Base-by-base conservation (phyloP, 1,140 invertebrate genomes). In the Arctopsyche grandis region DNA sequence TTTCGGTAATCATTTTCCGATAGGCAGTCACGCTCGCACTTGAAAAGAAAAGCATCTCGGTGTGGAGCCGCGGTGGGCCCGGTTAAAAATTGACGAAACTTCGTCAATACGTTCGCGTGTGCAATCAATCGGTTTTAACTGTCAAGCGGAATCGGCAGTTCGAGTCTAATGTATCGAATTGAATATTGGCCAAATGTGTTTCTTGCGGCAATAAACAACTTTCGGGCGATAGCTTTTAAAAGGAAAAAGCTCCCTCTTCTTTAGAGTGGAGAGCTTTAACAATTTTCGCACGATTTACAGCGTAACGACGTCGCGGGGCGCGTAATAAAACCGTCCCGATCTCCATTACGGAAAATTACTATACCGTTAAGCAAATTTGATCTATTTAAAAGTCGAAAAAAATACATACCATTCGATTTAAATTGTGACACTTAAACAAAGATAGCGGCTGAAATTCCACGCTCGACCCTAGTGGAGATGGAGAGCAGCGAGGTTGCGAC, bases 1-100 rank as follows among this genome's bases (percentile, higher is more conserved):
- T 76, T 66, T 66, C 56, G n/a, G 52, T 76, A 76, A 76, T 76
- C 74, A 76, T 76, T 76, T 76, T 76, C 74, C 74, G 74, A 76
- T 76, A 19, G 73, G 52, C 12, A 74, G 12, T 26, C 22, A 74
- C 48, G 56, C 16, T 43, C 26, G 16, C 48, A 46, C 24, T 14
- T 52, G 16, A 4, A 52, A 14, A 52, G 10, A 52, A 14, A 52
- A 14, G 16, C 16, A 12, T 52, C 16, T 52, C 48, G 48, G 12
- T 14, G 3, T 16, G 3, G 10, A 52, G 4, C 16, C 48, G 12
- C 4, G 16, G 48, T 3, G 12, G 10, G 12, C 48, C 48, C 12
- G 16, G 48, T 16, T 12, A 52, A 52, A 52, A 52, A 16, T 52
- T 38, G 29, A 38, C 29, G 48, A 52, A 52, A 52, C 10, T 52